phyloP scores from a whole-genome alignment of 2,797 vertebrate species.

The Fringilla coelebs region DNA sequence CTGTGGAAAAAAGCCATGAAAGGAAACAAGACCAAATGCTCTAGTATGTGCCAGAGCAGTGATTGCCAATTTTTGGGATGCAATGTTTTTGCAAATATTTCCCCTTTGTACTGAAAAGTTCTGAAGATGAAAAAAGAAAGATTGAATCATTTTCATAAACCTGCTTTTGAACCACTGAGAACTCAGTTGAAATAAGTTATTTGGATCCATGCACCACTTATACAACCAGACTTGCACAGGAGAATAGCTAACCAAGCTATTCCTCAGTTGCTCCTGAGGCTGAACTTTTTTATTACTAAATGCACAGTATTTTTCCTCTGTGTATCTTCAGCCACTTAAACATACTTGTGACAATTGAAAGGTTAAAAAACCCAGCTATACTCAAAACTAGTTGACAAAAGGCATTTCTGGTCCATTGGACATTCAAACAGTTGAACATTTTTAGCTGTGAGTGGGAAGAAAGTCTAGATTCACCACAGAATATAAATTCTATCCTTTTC shows the following conservation, averaged over 20 bases:
- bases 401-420: neutral
- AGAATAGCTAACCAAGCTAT: neutral
- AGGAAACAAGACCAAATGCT: constrained; percentile 13
- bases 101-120: neutral
- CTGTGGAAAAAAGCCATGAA: neutral
- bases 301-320: neutral
- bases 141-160: neutral
- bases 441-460: neutral
- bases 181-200: neutral
- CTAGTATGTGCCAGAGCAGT: neutral
- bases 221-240: neutral
- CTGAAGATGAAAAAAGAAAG: neutral
- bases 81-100: neutral
- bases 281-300: neutral
- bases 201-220: neutral
- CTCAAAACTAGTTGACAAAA: neutral
- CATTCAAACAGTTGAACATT: neutral
- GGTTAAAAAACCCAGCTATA: neutral
- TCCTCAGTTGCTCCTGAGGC: neutral
- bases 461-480: neutral
- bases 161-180: neutral
- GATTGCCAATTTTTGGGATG: neutral
- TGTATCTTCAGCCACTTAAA: neutral
- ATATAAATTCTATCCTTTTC: neutral
- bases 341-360: neutral